Evolutionary conservation across 2,797 vertebrate species (phyloP).

Genomic region (Pseudochaenichthys georgianus): DNA sequence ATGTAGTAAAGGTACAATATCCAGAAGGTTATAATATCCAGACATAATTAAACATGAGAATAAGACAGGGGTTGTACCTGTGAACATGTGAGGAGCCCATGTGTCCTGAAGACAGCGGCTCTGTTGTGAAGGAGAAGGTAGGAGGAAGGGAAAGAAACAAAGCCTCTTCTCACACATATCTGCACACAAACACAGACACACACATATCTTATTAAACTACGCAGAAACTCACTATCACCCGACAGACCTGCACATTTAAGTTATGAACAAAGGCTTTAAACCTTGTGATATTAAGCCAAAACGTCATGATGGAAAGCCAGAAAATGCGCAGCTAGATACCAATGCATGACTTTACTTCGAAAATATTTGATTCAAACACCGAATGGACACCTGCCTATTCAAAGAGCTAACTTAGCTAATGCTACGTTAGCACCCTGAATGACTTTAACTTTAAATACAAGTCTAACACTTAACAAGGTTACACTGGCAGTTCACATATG

Average conservation of each 20-base stretch:
- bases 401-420: constrained; percentile 43
- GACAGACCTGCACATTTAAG: no score
- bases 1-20: background rate
- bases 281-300: no score
- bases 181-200: constrained; percentile 40
- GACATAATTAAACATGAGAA: background rate
- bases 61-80: constrained; percentile 71
- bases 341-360: fast-evolving
- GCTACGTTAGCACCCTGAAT: background rate
- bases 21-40: background rate
- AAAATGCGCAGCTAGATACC: no score
- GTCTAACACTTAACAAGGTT: fast-evolving
- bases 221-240: no score
- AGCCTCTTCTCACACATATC: constrained; percentile 78
- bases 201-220: no score
- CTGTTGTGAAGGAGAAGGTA: constrained; percentile 73
- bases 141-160: constrained; percentile 79
- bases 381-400: background rate
- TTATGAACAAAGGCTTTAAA: background rate
- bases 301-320: fast-evolving
- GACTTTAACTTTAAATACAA: no score
- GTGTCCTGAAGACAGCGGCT: constrained; percentile 73
- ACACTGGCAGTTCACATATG: fast-evolving
- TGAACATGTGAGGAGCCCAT: constrained; percentile 58
- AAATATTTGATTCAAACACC: constrained; percentile 12